Conservation (phyloP, 2,113 vertebrate genomes). For the Xyliphius kryptos region DNA sequence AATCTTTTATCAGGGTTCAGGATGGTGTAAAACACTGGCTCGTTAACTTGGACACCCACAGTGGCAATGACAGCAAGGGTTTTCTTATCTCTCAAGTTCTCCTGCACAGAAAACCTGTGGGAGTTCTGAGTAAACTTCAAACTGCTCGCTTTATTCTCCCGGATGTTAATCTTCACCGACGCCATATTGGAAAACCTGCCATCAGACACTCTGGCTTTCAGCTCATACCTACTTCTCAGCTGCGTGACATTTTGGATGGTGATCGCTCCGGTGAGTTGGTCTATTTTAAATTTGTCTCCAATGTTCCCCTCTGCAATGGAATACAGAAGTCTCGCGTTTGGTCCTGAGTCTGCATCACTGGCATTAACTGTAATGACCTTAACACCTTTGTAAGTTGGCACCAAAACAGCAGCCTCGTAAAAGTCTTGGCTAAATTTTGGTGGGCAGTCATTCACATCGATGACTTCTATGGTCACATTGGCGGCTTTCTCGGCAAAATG, state of each 20-base stretch:
- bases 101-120: conserved; percentile 76
- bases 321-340: conserved; percentile 82
- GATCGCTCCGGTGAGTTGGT: conserved; percentile 71
- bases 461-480: conserved; percentile 85
- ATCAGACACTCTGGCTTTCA: conserved; percentile 84
- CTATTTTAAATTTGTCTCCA: conserved; percentile 87
- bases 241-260: conserved; percentile 87
- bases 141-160: conserved; percentile 81
- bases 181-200: conserved; percentile 78
- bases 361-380: conserved; percentile 78
- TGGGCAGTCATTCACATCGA: conserved; percentile 89
- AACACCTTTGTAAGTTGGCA: conserved; percentile 89
- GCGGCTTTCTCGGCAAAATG: conserved; percentile 84
- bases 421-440: conserved; percentile 79
- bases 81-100: conserved; percentile 81
- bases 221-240: conserved; percentile 87
- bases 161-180: conserved; percentile 83
- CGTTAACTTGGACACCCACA: conserved; percentile 85
- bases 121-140: conserved; percentile 83
- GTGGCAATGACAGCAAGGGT: conserved; percentile 78
- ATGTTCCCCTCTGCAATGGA: conserved; percentile 93
- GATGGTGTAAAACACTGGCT: conserved; percentile 87
- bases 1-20: conserved; percentile 89
- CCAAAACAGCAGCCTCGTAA: conserved; percentile 75
- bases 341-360: conserved; percentile 80